phyloP scores from a whole-genome alignment of 2,113 vertebrate genomes.

The Chaenogobius annularis region DNA sequence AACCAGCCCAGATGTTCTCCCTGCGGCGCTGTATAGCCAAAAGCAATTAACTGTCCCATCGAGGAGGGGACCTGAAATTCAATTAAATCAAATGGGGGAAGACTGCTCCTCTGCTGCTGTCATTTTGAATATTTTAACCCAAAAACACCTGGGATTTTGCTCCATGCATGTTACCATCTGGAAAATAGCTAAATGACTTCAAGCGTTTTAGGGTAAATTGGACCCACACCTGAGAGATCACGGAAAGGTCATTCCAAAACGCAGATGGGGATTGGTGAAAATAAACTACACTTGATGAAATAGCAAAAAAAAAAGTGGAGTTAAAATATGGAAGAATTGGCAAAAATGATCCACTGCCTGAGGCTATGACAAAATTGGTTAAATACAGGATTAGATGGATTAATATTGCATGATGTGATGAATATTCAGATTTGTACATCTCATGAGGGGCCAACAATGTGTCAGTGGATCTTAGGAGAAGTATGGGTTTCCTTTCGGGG shows the following conservation, averaged over 20 bases:
- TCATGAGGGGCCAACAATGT: neutral
- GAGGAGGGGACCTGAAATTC: neutral
- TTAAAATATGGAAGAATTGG: neutral
- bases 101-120: neutral
- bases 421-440: neutral
- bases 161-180: neutral
- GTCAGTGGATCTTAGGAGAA: neutral
- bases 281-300: neutral
- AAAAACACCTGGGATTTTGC: neutral
- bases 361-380: neutral
- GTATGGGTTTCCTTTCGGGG: neutral
- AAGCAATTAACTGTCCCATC: conserved; percentile 4
- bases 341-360: neutral
- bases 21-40: neutral
- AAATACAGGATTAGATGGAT: neutral
- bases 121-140: conserved; percentile 5
- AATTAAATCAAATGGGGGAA: neutral
- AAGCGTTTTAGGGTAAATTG: neutral
- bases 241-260: neutral
- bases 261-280: neutral
- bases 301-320: neutral
- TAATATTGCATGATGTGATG: conserved; percentile 2
- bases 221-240: conserved; percentile 3
- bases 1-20: conserved; percentile 1
- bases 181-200: neutral